Evolutionary conservation across 2,888 invertebrate species (phyloP).

Genomic region (Trissolcus brochymenae): DNA sequence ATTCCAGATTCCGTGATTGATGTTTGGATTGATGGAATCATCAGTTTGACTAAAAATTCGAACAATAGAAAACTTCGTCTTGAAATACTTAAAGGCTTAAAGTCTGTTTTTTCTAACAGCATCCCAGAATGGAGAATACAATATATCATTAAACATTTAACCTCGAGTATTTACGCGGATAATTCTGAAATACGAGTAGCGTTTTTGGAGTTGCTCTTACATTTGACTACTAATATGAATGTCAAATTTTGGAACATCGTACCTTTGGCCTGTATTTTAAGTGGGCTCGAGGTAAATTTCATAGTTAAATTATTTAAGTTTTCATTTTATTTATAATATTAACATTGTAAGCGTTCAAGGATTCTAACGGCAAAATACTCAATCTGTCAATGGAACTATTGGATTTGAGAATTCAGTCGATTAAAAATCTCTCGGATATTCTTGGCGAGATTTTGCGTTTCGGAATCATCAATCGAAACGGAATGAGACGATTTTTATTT

Average conservation of each 20-base stretch:
- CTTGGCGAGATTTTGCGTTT: constrained; percentile 53
- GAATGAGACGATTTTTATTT: constrained; percentile 55
- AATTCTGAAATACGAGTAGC: constrained; percentile 47
- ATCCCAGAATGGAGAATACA: constrained; percentile 36
- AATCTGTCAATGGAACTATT: constrained; percentile 56
- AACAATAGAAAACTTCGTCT: constrained; percentile 54
- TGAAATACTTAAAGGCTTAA: constrained; percentile 56
- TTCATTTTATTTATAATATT: background rate
- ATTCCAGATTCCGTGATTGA: constrained; percentile 47
- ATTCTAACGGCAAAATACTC: constrained; percentile 16
- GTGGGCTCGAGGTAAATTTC: constrained; percentile 54
- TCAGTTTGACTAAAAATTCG: constrained; percentile 41
- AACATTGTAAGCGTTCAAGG: background rate
- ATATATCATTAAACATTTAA: constrained; percentile 50
- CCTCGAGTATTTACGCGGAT: constrained; percentile 53
- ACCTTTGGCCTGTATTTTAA: constrained; percentile 55
- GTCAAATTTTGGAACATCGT: constrained; percentile 56
- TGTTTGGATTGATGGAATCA: constrained; percentile 57
- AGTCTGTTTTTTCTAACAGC: constrained; percentile 44
- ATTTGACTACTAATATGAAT: constrained; percentile 36
- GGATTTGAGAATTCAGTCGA: constrained; percentile 42
- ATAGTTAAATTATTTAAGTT: background rate
- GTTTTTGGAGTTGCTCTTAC: constrained; percentile 56
- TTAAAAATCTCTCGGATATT: constrained; percentile 47
- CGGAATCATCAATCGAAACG: constrained; percentile 56